These are phyloP conservation scores for Pentamera pediparva DNA, from an alignment of 53 echinoderm and acorn worm genomes.

Conservation along the genomic window DNA sequence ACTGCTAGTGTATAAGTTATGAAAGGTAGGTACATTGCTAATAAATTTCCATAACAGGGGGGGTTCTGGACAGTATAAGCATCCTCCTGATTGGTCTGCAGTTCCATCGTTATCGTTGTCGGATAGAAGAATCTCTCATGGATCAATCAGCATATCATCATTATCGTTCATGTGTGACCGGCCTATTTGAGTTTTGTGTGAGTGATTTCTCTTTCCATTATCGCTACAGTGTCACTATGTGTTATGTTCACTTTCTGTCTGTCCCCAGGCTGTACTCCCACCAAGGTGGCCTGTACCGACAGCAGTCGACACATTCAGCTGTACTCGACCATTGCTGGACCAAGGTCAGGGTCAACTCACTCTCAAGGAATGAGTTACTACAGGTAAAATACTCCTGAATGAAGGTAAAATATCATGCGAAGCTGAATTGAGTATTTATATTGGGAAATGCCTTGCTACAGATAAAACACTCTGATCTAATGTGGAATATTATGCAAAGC, in stretches of 20 bases:
- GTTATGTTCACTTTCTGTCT: not conserved
- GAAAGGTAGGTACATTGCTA: too few species aligned
- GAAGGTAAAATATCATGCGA: too few species aligned
- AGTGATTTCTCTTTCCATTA: not conserved
- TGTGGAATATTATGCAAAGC: too few species aligned
- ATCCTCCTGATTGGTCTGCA: not conserved
- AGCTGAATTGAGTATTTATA: too few species aligned
- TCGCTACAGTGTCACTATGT: not conserved
- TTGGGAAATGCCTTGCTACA: too few species aligned
- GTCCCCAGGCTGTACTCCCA: conserved; percentile 39
- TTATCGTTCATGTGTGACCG: not conserved
- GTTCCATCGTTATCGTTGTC: not conserved
- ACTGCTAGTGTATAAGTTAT: too few species aligned
- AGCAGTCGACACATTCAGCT: conserved; percentile 75
- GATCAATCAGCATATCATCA: not conserved
- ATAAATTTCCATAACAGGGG: too few species aligned
- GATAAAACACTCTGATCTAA: too few species aligned
- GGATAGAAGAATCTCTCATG: not conserved
- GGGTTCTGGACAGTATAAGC: too few species aligned
- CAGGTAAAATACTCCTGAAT: too few species aligned
- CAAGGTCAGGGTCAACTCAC: conserved; percentile 72
- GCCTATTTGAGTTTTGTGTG: not conserved
- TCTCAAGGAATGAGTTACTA: conserved; percentile 71
- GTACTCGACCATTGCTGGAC: conserved; percentile 93
- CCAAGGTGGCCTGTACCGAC: conserved; percentile 58